A percentile compares a stretch with the other conserved stretches of the same genome.
phyloP scores from a whole-genome alignment of 2,113 vertebrate species.

The Nanger granti region DNA sequence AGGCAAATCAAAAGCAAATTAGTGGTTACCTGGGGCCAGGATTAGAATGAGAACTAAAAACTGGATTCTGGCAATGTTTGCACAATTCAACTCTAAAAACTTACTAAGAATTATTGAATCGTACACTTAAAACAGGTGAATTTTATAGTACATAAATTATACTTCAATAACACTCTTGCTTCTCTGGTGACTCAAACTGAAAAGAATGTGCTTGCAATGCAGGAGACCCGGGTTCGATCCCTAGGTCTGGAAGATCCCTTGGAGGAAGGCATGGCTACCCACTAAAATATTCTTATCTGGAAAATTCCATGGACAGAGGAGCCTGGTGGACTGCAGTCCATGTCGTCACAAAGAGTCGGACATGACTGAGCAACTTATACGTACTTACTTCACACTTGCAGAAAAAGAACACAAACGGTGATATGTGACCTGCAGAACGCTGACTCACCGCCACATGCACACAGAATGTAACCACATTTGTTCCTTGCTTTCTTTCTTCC shows the following conservation, averaged over 20 bases:
- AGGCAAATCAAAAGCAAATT: background rate
- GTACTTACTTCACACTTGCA: background rate
- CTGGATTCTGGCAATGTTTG: background rate
- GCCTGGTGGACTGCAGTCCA: background rate
- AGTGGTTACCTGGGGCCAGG: background rate
- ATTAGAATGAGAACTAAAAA: background rate
- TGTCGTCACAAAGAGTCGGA: background rate
- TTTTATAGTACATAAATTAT: background rate
- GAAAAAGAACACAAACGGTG: background rate
- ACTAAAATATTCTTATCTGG: background rate
- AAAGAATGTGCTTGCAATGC: background rate
- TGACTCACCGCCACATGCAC: background rate
- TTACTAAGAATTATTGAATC: background rate
- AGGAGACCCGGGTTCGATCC: background rate
- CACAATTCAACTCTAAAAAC: background rate
- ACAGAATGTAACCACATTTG: background rate
- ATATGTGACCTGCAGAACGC: background rate
- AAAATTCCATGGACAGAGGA: background rate
- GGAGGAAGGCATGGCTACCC: background rate
- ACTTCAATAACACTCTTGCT: background rate
- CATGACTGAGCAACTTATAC: background rate
- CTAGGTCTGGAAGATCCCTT: background rate
- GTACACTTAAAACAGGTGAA: background rate
- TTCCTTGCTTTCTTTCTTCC: background rate
- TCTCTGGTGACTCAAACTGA: background rate